Conservation (phyloP, 2,797 vertebrate genomes). For the Typhlichthys subterraneus region DNA sequence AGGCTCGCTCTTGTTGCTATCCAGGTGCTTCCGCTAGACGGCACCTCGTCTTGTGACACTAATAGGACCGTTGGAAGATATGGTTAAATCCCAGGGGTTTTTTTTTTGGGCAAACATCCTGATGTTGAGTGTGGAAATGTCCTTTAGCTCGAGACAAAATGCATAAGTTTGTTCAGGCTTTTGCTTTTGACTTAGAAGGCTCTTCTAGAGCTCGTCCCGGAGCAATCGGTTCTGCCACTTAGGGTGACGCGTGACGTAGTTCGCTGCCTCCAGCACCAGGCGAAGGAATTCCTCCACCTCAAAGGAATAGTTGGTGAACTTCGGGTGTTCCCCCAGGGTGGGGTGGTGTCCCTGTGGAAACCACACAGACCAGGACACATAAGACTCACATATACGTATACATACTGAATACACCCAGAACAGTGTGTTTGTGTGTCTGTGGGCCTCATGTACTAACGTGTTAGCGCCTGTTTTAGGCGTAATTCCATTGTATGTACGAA, state of each 20-base stretch:
- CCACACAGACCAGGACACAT: conserved; percentile 15
- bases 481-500: too few relatives aligned
- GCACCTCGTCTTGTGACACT: conserved; percentile 32
- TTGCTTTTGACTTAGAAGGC: not conserved
- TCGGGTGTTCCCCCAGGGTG: conserved; percentile 93
- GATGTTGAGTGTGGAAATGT: not conserved
- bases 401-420: not conserved
- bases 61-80: conserved; percentile 40
- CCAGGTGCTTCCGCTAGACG: conserved; percentile 42
- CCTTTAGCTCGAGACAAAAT: not conserved
- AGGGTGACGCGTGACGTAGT: conserved; percentile 84
- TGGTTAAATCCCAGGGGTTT: conserved; percentile 22
- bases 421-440: conserved; percentile 10
- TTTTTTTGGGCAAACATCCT: not conserved
- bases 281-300: conserved; percentile 92
- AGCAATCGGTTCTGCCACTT: conserved; percentile 78
- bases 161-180: not conserved
- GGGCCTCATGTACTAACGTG: conserved; percentile 2
- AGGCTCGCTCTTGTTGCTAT: conserved; percentile 44
- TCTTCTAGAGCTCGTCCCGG: conserved; percentile 85
- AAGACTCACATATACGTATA: too few relatives aligned
- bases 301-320: conserved; percentile 98
- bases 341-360: conserved; percentile 92
- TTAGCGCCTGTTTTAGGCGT: too few relatives aligned
- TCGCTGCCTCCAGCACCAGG: conserved; percentile 86